Conservation (phyloP, 2,113 vertebrate genomes). For the Malurus elegans region DNA sequence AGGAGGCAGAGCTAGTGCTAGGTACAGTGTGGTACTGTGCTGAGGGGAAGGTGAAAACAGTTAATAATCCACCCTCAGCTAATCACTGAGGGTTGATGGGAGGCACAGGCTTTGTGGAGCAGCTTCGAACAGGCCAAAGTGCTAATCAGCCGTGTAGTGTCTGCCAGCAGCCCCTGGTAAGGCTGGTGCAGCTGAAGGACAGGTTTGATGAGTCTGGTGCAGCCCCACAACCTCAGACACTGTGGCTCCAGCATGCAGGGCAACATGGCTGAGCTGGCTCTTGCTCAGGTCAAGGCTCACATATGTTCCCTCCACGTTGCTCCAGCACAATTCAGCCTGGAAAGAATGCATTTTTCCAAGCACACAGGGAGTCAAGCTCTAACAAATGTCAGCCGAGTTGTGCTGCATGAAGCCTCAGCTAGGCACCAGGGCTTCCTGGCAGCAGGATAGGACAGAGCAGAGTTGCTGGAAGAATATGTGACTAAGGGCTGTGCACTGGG, state of each 20-base stretch:
- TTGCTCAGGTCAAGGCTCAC: neutral
- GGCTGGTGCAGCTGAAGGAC: neutral
- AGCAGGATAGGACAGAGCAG: neutral
- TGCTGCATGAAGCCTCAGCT: neutral
- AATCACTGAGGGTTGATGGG: neutral
- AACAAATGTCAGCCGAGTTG: neutral
- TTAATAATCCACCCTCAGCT: slow-evolving; percentile 7
- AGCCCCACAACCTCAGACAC: neutral
- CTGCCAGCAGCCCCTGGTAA: neutral
- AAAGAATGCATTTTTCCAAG: neutral
- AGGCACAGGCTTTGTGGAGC: neutral
- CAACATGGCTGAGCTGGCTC: neutral
- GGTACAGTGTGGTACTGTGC: neutral
- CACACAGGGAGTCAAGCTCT: neutral
- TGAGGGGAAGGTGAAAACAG: neutral
- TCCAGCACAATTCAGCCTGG: neutral
- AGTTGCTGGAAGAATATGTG: neutral
- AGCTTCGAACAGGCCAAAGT: neutral
- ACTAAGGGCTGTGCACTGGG: fast-evolving
- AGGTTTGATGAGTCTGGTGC: neutral
- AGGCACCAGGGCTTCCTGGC: neutral
- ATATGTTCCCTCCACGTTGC: neutral
- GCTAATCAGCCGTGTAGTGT: neutral
- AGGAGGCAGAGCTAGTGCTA: neutral
- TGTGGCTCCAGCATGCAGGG: fast-evolving